These are phyloP conservation scores for Carlito syrichta DNA, from an alignment of 2,113 vertebrate species.

Conservation along the genomic window DNA sequence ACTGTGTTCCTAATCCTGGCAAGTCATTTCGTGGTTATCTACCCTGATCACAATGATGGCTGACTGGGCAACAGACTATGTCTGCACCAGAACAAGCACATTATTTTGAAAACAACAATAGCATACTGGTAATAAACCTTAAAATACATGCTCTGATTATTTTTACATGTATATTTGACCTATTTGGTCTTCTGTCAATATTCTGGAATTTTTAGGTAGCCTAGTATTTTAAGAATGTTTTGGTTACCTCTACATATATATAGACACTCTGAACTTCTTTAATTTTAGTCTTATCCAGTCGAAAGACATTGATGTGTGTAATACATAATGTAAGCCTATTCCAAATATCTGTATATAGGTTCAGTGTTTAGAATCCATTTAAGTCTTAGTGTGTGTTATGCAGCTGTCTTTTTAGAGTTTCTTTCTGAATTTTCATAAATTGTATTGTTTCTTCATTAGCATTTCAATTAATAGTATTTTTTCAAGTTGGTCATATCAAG, in stretches of 20 bases:
- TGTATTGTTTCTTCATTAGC: neutral
- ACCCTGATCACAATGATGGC: neutral
- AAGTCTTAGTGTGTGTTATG: neutral
- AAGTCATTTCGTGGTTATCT: constrained; percentile 16
- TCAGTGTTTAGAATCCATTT: neutral
- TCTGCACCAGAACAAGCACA: neutral
- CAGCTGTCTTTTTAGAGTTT: neutral
- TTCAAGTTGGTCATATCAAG: neutral
- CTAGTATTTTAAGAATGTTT: neutral
- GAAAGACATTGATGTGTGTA: neutral
- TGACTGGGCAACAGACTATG: neutral
- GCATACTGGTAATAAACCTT: neutral
- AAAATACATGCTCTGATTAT: neutral
- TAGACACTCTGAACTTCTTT: constrained; percentile 5
- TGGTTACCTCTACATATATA: neutral
- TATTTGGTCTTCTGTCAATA: neutral
- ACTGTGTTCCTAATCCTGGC: neutral
- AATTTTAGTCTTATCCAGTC: neutral
- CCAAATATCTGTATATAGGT: neutral
- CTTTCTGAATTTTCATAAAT: neutral
- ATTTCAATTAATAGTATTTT: neutral
- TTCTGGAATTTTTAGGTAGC: neutral
- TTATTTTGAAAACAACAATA: neutral
- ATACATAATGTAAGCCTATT: neutral
- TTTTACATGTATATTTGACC: neutral